phyloP scores from a whole-genome alignment of 2,797 vertebrate genomes.

The Hydrolagus colliei region DNA sequence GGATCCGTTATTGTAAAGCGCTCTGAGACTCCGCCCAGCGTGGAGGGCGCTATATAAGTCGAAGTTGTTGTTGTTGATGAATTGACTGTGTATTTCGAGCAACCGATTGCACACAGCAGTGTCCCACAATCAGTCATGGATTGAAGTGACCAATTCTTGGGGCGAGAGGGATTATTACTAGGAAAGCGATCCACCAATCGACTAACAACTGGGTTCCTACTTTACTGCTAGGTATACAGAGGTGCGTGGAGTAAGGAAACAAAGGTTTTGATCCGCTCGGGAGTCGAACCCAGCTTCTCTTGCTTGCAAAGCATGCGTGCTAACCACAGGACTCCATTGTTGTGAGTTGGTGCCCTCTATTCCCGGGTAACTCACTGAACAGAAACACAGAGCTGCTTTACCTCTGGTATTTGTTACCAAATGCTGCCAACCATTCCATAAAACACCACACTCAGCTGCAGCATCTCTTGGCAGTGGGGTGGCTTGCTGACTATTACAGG shows the following conservation, averaged over 20 bases:
- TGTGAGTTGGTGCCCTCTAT: neutral
- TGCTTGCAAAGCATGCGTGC: neutral
- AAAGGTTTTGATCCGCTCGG: neutral
- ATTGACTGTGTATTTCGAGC: no score
- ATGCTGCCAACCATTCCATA: neutral
- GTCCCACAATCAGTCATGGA: no score
- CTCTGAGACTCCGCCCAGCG: no score
- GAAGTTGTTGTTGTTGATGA: no score
- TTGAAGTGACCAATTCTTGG: neutral
- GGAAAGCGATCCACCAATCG: no score
- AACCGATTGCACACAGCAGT: no score
- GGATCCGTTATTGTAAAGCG: no score
- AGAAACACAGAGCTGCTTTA: neutral
- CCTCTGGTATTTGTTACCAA: neutral
- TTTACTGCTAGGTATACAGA: no score
- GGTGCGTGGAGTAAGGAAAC: no score
- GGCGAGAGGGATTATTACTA: no score
- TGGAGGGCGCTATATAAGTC: no score
- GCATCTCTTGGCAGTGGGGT: neutral
- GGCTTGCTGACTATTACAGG: neutral
- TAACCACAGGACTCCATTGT: neutral
- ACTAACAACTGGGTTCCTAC: neutral
- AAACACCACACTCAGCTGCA: constrained; percentile 4
- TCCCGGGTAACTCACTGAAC: neutral
- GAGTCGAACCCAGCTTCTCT: neutral